Evolutionary conservation across 2,888 invertebrate genomes (phyloP).

Genomic region (Hypercompe scribonia): DNA sequence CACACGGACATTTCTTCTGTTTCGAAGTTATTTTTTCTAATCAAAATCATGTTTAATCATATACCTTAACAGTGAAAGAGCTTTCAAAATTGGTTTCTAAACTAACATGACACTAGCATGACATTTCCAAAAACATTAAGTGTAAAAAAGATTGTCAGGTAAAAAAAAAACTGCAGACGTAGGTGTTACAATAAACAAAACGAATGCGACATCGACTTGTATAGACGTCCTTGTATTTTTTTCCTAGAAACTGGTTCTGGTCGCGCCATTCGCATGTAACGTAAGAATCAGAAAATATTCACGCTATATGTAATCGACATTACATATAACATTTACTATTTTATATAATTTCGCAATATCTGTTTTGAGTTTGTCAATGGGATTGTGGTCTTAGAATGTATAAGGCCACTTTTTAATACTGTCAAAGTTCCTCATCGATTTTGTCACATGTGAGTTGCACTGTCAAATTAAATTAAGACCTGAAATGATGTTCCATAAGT

Average conservation of each 20-base stretch:
- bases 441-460: not conserved
- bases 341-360: conserved; percentile 10
- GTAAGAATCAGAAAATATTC: conserved; percentile 1
- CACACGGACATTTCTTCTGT: not conserved
- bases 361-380: not conserved
- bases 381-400: not conserved
- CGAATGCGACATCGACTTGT: conserved; percentile 8
- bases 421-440: not conserved
- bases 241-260: conserved; percentile 37
- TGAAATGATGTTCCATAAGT: not conserved
- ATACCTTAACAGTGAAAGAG: not conserved
- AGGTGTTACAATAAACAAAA: conserved; percentile 2
- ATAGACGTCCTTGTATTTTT: conserved; percentile 47
- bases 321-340: not conserved
- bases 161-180: not conserved
- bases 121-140: not conserved
- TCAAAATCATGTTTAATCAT: not conserved
- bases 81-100: not conserved
- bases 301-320: conserved; percentile 7
- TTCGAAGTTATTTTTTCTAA: not conserved
- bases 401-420: not conserved
- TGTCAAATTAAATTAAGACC: not conserved
- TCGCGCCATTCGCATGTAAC: not conserved
- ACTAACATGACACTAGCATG: not conserved
- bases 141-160: not conserved